Percentiles rank a stretch among this genome's conserved stretches.
Evolutionary conservation across 2,113 vertebrate genomes (phyloP).

Genomic region (Actenoides hombroni): DNA sequence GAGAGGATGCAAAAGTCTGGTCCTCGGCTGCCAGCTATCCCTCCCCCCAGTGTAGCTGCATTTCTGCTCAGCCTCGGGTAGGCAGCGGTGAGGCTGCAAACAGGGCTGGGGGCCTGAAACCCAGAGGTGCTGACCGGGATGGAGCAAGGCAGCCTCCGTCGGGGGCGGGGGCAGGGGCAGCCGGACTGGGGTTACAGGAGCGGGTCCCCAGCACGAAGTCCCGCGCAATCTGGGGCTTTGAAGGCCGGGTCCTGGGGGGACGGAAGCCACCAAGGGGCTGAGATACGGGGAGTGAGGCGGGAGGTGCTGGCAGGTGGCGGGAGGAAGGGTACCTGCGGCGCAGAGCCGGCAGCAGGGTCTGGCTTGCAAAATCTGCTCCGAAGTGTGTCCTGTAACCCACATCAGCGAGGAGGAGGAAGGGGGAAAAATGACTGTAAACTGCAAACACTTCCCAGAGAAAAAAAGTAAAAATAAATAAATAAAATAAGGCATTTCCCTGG

Average conservation of each 20-base stretch:
- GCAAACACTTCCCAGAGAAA: not conserved
- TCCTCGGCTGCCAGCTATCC: not conserved
- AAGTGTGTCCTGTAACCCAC: not conserved
- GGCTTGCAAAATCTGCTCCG: not conserved
- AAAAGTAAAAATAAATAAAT: not conserved
- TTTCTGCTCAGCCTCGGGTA: not conserved
- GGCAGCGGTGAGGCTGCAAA: not conserved
- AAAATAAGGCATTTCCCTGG: not conserved
- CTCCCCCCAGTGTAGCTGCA: too few species aligned
- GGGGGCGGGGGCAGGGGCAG: not conserved
- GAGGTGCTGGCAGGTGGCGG: not conserved
- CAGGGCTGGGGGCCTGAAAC: not conserved
- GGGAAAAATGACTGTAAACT: not conserved
- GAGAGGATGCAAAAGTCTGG: not conserved
- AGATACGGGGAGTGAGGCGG: too few species aligned
- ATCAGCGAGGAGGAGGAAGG: rapidly evolving
- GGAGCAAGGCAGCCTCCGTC: not conserved
- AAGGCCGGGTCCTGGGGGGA: not conserved
- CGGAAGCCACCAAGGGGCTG: not conserved
- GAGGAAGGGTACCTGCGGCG: not conserved
- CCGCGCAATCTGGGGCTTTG: too few species aligned
- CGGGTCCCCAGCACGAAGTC: not conserved
- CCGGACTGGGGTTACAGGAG: rapidly evolving
- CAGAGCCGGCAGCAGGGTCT: not conserved
- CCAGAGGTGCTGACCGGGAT: not conserved